Evolutionary conservation across 2,113 vertebrate species (phyloP).

Genomic region (Tor tambroides): DNA sequence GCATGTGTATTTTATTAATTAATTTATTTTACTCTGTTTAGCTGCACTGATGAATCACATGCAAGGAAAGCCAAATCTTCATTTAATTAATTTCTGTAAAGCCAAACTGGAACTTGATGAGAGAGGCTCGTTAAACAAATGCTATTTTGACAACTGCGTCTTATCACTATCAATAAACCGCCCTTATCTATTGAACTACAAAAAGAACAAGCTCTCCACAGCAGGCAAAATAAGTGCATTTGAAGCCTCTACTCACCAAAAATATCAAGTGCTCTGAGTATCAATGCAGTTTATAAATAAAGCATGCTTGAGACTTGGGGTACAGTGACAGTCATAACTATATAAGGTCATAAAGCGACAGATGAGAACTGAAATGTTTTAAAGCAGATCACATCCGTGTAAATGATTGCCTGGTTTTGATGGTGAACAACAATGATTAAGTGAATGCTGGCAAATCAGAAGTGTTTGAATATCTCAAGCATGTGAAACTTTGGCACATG

Average conservation of each 20-base stretch:
- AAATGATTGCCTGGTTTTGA: background rate
- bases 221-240: background rate
- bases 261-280: background rate
- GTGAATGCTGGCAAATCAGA: background rate
- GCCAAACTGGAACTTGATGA: background rate
- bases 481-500: background rate
- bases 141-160: background rate
- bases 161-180: background rate
- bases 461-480: background rate
- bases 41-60: background rate
- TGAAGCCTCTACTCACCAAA: background rate
- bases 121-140: background rate
- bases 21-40: background rate
- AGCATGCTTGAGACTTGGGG: constrained; percentile 5
- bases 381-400: background rate
- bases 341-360: background rate
- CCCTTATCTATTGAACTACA: background rate
- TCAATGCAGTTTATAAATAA: constrained; percentile 23
- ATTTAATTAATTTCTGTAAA: background rate
- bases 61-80: background rate
- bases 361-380: background rate
- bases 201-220: background rate
- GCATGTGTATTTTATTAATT: background rate
- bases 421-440: background rate
- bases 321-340: constrained; percentile 16